Evolutionary conservation across 2,113 vertebrate species (phyloP).

Genomic region (Pomatostomus ruficeps): DNA sequence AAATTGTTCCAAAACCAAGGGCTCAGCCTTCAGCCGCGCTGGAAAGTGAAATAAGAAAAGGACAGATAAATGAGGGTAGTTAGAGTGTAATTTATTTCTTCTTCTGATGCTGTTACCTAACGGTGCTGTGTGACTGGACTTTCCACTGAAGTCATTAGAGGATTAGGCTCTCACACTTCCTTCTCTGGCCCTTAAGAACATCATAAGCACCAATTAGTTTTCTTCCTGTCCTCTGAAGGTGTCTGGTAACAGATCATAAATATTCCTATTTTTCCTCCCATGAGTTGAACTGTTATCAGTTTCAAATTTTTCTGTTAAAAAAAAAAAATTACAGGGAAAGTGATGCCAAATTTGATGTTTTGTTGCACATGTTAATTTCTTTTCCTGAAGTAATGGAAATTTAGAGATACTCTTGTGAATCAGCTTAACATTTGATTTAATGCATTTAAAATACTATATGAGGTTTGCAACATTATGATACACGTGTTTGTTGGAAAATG

Average conservation of each 20-base stretch:
- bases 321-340: not conserved
- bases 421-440: not conserved
- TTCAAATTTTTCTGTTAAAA: not conserved
- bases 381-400: not conserved
- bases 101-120: not conserved
- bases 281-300: rapidly evolving
- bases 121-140: not conserved
- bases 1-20: not conserved
- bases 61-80: not conserved
- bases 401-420: not conserved
- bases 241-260: not conserved
- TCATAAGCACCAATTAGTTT: not conserved
- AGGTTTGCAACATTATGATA: not conserved
- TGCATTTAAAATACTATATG: not conserved
- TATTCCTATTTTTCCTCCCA: not conserved
- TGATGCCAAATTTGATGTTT: not conserved
- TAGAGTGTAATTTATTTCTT: not conserved
- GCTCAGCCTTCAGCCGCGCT: not conserved
- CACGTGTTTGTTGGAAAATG: not conserved
- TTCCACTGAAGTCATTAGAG: not conserved
- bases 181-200: not conserved
- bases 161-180: not conserved
- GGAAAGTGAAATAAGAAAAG: not conserved
- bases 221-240: not conserved
- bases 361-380: not conserved